Base-by-base conservation (phyloP, 2,113 vertebrate species). In the Pterophyllum scalare region DNA sequence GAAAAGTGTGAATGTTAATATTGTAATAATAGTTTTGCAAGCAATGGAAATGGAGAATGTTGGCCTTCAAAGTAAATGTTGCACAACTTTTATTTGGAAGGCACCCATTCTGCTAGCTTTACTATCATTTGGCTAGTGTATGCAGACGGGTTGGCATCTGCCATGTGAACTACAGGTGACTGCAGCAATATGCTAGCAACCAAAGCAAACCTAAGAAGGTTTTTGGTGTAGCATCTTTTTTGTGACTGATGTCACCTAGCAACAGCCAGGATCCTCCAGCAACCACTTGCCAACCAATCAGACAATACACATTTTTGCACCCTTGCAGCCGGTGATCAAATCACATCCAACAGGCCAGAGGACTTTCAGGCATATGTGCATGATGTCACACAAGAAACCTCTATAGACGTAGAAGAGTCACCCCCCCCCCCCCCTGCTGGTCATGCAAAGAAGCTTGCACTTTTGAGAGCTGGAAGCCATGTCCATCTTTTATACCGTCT, bases 391-490 rank as follows among this genome's bases (percentile, higher is more conserved):
- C 24, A 7, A 17, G 15, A 52, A 70, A 49, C 43, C 40, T 70
- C 24, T 70, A 24, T 0, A 70, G 24, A 49, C 40, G 65, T 24
- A 70, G 22, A 52, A 20, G 24, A 52, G 1, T 52, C 6, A 31
- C 0, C 46, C 0, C 46, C 26, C 46, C 6, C 20, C 0, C 46
- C 0, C 46, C 26, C 46, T 72, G 20, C 46, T 72, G 46, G 26
- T 49, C 67, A 54, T 17, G 17, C 31, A 14, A n/a, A 72, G 20
- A n/a, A 31, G 17, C n/a, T n/a, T 72, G 26, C 19, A 14, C 26
- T 0, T 0, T 0, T 52, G 43, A 72, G 0, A 72, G 43, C 43
- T 52, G 11, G 65, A 72, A 52, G 17, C 65, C n/a, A 31, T 19
- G 17, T 52, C 1, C 46, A 31, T 31, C 26, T 31, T 14, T 72